phyloP scores from a whole-genome alignment of 2,888 invertebrate genomes.

The Plutella xylostella region DNA sequence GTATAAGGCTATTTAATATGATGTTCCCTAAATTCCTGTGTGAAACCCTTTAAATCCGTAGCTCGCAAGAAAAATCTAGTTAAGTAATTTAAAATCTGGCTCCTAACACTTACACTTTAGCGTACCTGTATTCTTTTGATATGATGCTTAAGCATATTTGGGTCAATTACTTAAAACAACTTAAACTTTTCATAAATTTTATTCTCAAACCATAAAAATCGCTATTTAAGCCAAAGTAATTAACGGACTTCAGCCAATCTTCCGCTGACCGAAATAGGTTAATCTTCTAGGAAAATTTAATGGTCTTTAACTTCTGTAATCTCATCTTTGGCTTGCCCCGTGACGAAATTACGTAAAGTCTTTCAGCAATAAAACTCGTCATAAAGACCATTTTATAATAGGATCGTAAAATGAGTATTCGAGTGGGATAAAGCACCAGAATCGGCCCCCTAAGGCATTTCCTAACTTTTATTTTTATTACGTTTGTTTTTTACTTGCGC shows the following conservation, averaged over 20 bases:
- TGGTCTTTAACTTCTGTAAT: slow-evolving; percentile 46
- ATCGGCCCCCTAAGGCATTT: slow-evolving; percentile 34
- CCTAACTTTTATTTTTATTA: slow-evolving; percentile 53
- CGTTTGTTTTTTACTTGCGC: slow-evolving; percentile 38
- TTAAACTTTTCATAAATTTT: too few species aligned
- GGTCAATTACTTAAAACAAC: too few species aligned
- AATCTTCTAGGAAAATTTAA: slow-evolving; percentile 47
- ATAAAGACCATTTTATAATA: slow-evolving; percentile 69
- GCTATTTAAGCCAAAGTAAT: background rate
- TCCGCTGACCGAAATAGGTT: slow-evolving; percentile 50
- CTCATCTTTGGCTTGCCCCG: slow-evolving; percentile 54
- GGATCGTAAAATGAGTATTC: slow-evolving; percentile 56
- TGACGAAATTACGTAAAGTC: slow-evolving; percentile 67
- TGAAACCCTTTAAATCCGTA: too few species aligned
- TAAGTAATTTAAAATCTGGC: too few species aligned
- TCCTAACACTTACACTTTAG: too few species aligned
- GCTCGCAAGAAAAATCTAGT: too few species aligned
- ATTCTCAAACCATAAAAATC: too few species aligned
- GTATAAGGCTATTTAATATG: too few species aligned
- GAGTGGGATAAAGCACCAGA: slow-evolving; percentile 30
- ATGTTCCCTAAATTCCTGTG: too few species aligned
- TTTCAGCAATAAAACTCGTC: slow-evolving; percentile 62
- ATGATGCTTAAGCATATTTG: too few species aligned
- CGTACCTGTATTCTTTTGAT: too few species aligned
- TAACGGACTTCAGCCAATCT: background rate